Evolutionary conservation across 2,888 invertebrate species (phyloP), one percentile per base, ranked within the genome.

Genomic region (Barypeithes pellucidus): DNA sequence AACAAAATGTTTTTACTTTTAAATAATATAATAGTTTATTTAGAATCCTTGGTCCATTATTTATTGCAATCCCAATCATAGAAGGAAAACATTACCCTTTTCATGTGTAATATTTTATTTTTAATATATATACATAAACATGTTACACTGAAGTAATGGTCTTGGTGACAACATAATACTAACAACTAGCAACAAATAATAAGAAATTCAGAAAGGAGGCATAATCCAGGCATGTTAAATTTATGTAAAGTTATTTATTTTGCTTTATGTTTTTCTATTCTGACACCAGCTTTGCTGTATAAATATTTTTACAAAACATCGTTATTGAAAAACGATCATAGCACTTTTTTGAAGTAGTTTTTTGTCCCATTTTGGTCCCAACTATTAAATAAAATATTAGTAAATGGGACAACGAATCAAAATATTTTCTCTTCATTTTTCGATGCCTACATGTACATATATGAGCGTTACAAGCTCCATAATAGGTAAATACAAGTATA

Each of bases 21-120:
- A 11, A 65, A 47, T 70, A 70, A 70, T 65, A 71, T 63, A 71
- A 65, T 61, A 65, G 45, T 71, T 71, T 59, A 65, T 62, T 65
- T 71, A 16, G 47, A 70, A 16, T 57, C 16, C 18, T 33, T 5
- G 16, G 54, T 18, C 9, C 11, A 16, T 57, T 57, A 57, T 57
- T 33, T n/a, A 16, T 16, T 16, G 11, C 2, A 5, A 33, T 16
- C 16, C 29, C 12, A 14, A n/a, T 3, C 14, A 41, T 5, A 29
- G 18, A 29, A 5, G 33, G 2, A 24, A 57, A 57, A 14, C 12
- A 2, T 11, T 11, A 33, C 1, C 5, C 5, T 18, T 3, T 16
- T 18, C n/a, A 24, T 52, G n/a, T 22, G n/a, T 52, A 52, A 29
- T 52, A 14, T 14, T 52, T 52, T 52, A 52, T 52, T 52, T 29